phyloP scores from a whole-genome alignment of 35 echinoderm and acorn worm species.

The Strongylocentrotus purpuratus region DNA sequence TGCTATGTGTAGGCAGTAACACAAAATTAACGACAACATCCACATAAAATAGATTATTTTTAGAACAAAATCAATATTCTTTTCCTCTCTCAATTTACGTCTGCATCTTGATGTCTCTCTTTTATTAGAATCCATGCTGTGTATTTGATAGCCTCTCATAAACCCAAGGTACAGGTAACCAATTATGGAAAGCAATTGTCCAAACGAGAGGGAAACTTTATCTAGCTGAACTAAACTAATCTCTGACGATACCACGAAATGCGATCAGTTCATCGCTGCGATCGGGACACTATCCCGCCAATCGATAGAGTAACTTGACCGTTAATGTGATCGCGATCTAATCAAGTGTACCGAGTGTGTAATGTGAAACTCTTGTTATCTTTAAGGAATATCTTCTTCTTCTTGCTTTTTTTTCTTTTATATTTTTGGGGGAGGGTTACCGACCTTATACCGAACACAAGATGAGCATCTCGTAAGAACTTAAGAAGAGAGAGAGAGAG shows the following conservation, averaged over 20 bases:
- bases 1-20: not conserved
- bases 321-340: not conserved
- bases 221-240: not conserved
- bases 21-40: not conserved
- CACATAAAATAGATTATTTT: not conserved
- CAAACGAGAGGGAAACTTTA: not conserved
- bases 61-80: not conserved
- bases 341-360: not conserved
- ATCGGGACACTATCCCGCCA: not conserved
- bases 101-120: not conserved
- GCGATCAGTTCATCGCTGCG: not conserved
- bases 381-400: not conserved
- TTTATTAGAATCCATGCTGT: not conserved
- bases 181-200: not conserved
- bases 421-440: too few relatives aligned
- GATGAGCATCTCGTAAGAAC: not conserved
- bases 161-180: not conserved
- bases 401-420: too few relatives aligned
- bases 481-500: not conserved
- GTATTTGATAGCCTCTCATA: not conserved
- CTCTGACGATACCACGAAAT: not conserved
- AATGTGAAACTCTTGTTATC: constrained; percentile 5
- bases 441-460: not conserved
- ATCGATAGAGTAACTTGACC: not conserved
- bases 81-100: not conserved